phyloP scores from a whole-genome alignment of 2,113 vertebrate genomes.

The Columba livia region DNA sequence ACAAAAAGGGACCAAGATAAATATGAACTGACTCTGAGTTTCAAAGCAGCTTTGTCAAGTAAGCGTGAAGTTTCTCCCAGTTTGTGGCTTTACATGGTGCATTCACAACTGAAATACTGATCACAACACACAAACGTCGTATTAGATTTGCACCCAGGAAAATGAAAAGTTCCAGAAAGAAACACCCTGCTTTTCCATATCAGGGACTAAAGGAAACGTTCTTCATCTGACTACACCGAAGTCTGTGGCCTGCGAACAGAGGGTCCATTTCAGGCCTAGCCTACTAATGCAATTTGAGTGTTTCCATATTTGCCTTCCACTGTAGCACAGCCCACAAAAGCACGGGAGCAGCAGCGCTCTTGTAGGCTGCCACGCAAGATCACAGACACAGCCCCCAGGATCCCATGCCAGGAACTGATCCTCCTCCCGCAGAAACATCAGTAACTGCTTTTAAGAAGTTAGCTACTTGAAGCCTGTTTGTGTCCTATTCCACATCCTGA shows the following conservation, averaged over 20 bases:
- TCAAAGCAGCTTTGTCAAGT: not conserved
- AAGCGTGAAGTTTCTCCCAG: not conserved
- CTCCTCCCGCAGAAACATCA: not conserved
- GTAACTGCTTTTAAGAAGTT: not conserved
- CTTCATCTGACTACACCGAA: not conserved
- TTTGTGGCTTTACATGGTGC: fast-evolving
- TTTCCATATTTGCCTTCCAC: not conserved
- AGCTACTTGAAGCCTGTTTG: not conserved
- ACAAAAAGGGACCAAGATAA: not conserved
- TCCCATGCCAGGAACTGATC: not conserved
- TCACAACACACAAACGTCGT: fast-evolving
- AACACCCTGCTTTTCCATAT: not conserved
- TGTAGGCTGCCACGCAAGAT: not conserved
- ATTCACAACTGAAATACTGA: not conserved
- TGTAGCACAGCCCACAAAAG: not conserved
- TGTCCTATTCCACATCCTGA: not conserved
- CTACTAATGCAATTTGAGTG: not conserved
- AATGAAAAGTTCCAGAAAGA: not conserved
- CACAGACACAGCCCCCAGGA: not conserved
- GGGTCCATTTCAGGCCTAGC: not conserved
- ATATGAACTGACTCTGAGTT: not conserved
- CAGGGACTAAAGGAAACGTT: not conserved
- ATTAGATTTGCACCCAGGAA: not conserved
- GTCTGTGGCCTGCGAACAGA: not conserved
- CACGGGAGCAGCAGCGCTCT: not conserved